Percentiles rank a stretch among this genome's conserved stretches.
Conservation (phyloP, 1,140 invertebrate genomes). For the Hypothenemus hampei region DNA sequence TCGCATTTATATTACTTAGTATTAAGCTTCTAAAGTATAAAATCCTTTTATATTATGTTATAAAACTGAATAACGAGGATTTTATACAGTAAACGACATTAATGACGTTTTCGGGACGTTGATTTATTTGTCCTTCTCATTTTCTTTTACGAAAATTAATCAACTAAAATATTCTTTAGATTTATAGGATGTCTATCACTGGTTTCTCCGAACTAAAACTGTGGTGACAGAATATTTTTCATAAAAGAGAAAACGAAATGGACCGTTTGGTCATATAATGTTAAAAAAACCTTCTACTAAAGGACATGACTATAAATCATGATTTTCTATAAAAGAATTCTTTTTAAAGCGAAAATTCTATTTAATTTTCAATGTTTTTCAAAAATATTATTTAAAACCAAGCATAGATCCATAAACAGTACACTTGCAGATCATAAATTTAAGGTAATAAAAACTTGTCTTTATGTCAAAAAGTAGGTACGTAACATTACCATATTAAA, state of each 20-base stretch:
- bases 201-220: no score
- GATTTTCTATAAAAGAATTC: constrained; percentile 23
- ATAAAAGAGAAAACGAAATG: constrained; percentile 24
- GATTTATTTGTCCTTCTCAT: no score
- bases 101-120: no score
- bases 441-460: constrained; percentile 15
- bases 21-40: neutral
- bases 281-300: constrained; percentile 12
- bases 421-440: constrained; percentile 7
- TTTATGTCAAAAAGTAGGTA: constrained; percentile 13
- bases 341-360: constrained; percentile 15
- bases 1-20: constrained; percentile 7
- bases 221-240: constrained; percentile 20
- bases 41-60: neutral
- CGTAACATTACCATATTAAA: constrained; percentile 10
- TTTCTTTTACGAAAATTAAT: no score
- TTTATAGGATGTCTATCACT: no score
- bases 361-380: neutral
- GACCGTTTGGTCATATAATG: constrained; percentile 22
- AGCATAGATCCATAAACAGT: constrained; percentile 8
- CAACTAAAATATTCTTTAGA: no score
- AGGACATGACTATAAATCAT: constrained; percentile 20
- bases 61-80: no score
- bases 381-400: neutral
- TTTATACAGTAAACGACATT: no score